Conservation (phyloP, 2,113 vertebrate genomes). For the Sander lucioperca region DNA sequence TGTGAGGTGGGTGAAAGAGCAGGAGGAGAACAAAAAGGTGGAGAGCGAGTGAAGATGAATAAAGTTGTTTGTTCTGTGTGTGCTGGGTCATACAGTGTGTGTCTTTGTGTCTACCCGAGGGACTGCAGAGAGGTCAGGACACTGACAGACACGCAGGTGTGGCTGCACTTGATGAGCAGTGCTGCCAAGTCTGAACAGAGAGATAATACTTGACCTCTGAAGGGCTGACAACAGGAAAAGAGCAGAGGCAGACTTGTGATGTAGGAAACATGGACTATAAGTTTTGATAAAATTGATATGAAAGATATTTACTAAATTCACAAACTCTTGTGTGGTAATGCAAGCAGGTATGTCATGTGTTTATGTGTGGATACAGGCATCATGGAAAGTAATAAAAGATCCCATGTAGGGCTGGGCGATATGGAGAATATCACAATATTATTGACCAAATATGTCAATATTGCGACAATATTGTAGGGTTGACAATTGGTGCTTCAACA, state of each 20-base stretch:
- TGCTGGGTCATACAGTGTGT: slow-evolving; percentile 56
- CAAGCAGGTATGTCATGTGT: not conserved
- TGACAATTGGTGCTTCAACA: no score
- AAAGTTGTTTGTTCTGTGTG: slow-evolving; percentile 65
- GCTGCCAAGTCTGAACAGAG: slow-evolving; percentile 56
- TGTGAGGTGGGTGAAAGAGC: slow-evolving; percentile 14
- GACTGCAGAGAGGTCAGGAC: slow-evolving; percentile 42
- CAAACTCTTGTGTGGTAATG: not conserved
- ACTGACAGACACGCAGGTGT: slow-evolving; percentile 78
- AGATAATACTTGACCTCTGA: slow-evolving; percentile 62
- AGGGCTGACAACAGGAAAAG: not conserved
- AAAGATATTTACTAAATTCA: not conserved
- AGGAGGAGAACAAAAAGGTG: slow-evolving; percentile 39
- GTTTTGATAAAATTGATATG: not conserved
- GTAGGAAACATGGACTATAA: not conserved
- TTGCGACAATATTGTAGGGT: no score
- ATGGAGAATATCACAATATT: no score
- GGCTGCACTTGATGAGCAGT: slow-evolving; percentile 53
- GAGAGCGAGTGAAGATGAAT: slow-evolving; percentile 66
- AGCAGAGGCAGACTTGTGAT: not conserved
- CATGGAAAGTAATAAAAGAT: not conserved
- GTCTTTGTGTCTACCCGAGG: slow-evolving; percentile 64
- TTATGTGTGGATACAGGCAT: not conserved
- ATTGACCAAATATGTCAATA: no score
- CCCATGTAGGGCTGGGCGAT: no score